Conservation (phyloP, 2,113 vertebrate genomes). For the Poicephalus gulielmi region DNA sequence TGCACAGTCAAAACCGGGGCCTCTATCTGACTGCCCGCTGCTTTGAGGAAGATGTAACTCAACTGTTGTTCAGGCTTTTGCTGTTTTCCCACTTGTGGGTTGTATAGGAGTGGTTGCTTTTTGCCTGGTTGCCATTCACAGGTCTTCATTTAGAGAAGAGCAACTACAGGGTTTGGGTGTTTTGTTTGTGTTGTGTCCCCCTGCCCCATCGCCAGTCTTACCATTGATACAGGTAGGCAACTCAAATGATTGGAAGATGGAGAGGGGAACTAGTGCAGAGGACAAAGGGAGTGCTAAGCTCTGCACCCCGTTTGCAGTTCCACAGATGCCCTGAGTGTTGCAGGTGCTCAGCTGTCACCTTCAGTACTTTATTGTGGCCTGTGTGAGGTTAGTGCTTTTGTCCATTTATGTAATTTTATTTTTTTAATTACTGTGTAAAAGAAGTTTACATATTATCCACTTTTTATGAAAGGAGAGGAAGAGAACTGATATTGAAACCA, state of each 20-base stretch:
- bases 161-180: background rate
- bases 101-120: background rate
- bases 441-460: background rate
- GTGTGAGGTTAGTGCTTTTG: background rate
- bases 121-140: background rate
- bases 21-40: background rate
- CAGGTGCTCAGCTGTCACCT: background rate
- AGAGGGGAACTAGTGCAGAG: background rate
- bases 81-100: background rate
- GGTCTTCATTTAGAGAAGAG: background rate
- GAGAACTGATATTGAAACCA: background rate
- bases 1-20: background rate
- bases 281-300: background rate
- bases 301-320: background rate
- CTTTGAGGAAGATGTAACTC: background rate
- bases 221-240: too few relatives aligned
- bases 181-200: fast-evolving
- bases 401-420: background rate
- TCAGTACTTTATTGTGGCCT: background rate
- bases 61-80: background rate
- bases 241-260: background rate
- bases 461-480: background rate
- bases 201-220: background rate
- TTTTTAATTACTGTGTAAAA: background rate
- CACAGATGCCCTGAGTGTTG: background rate